Percentiles rank a stretch among this genome's conserved stretches.
Evolutionary conservation across 2,888 invertebrate genomes (phyloP).

Genomic region (Disparrhopalites patrizii): DNA sequence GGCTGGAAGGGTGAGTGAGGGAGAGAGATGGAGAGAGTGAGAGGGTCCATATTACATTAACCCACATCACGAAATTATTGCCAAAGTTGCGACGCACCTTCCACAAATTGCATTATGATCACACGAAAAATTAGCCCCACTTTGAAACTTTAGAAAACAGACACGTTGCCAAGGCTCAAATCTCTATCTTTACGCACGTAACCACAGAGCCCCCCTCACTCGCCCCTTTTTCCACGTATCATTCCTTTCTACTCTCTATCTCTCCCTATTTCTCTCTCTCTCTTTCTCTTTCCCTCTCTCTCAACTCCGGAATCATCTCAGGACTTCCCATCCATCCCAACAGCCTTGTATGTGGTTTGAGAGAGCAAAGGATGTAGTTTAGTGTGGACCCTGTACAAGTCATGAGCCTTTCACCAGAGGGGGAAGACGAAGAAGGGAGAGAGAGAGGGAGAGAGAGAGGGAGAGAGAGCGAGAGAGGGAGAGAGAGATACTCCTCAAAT

Average conservation of each 20-base stretch:
- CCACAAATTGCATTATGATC: slow-evolving; percentile 22
- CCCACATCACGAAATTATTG: slow-evolving; percentile 31
- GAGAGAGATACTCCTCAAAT: no score
- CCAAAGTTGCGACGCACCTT: slow-evolving; percentile 26
- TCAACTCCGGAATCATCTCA: no score
- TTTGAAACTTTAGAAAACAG: neutral
- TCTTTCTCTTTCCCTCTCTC: slow-evolving; percentile 1
- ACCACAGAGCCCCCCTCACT: no score
- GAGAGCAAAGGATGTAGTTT: no score
- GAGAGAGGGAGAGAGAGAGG: no score
- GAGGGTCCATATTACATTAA: slow-evolving; percentile 11
- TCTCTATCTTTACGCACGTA: no score
- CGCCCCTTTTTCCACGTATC: neutral
- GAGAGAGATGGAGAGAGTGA: slow-evolving; percentile 6
- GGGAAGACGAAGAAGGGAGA: no score
- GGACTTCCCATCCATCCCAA: no score
- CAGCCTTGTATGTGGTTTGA: no score
- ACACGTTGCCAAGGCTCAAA: neutral
- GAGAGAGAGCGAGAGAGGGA: no score
- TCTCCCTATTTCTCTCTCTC: neutral
- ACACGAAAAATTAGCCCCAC: slow-evolving; percentile 11
- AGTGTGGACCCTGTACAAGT: no score
- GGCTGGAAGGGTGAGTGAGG: neutral
- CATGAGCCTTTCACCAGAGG: no score
- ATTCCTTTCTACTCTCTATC: neutral